Evolutionary conservation across 2,888 invertebrate genomes (phyloP).

Genomic region (Agrilus biguttatus): DNA sequence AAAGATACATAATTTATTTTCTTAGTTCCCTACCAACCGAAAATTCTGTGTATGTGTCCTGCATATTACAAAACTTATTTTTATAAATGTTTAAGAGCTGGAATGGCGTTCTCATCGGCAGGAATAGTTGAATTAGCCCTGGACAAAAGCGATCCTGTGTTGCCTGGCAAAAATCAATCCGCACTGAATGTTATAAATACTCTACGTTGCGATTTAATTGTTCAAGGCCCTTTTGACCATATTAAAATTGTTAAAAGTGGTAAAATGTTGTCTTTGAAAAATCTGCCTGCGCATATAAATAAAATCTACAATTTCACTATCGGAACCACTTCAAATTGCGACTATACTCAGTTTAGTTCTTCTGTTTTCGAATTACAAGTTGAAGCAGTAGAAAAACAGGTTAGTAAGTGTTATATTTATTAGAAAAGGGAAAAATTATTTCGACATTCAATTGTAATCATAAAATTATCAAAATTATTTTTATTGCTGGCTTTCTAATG

Average conservation of each 20-base stretch:
- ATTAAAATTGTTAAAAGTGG: constrained; percentile 19
- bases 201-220: constrained; percentile 39
- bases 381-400: constrained; percentile 21
- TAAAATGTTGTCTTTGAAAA: constrained; percentile 21
- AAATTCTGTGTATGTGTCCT: too few species aligned
- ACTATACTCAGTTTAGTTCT: too few species aligned
- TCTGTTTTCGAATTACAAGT: constrained; percentile 15
- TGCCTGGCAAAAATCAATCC: constrained; percentile 27
- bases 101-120: constrained; percentile 21
- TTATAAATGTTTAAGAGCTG: constrained; percentile 19
- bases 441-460: too few species aligned
- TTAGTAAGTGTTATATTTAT: too few species aligned
- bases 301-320: constrained; percentile 22
- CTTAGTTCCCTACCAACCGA: too few species aligned
- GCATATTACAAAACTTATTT: too few species aligned
- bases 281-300: constrained; percentile 22
- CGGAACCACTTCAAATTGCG: constrained; percentile 21
- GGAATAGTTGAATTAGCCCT: constrained; percentile 46
- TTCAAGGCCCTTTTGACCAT: constrained; percentile 22
- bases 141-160: constrained; percentile 30
- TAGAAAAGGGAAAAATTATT: too few species aligned
- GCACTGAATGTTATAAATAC: constrained; percentile 50
- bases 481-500: too few species aligned
- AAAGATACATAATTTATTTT: too few species aligned
- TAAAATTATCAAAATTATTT: too few species aligned